These are phyloP conservation scores for Dolichoris vasculosae DNA, from an alignment of 1,140 invertebrate species.

Conservation along the genomic window DNA sequence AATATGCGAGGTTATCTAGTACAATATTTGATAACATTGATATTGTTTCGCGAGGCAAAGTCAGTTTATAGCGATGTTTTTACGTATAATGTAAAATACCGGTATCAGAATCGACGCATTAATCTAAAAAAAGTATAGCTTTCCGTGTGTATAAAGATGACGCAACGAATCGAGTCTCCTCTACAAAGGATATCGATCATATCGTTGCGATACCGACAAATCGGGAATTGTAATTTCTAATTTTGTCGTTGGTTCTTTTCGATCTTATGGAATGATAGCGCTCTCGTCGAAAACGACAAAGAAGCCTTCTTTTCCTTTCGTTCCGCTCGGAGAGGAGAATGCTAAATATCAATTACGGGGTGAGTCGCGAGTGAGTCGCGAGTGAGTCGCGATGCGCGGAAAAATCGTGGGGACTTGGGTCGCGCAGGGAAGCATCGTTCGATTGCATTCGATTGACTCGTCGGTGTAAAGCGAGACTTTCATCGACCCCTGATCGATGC, in stretches of 20 bases:
- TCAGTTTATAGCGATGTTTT: neutral
- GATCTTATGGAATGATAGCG: too few species aligned
- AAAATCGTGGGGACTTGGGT: too few species aligned
- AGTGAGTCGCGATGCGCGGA: too few species aligned
- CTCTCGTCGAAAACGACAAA: too few species aligned
- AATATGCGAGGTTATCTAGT: neutral
- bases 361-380: too few species aligned
- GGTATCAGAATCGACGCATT: neutral
- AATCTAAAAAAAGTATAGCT: neutral
- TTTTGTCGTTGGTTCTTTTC: neutral
- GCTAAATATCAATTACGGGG: too few species aligned
- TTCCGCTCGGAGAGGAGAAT: too few species aligned
- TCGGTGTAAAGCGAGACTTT: too few species aligned
- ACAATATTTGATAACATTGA: neutral
- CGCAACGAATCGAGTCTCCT: neutral
- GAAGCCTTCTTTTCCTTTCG: too few species aligned
- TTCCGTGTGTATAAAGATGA: neutral
- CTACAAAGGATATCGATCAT: neutral
- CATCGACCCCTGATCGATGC: too few species aligned
- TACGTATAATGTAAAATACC: neutral
- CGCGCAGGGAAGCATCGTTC: too few species aligned
- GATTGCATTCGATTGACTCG: too few species aligned
- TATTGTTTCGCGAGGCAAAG: neutral
- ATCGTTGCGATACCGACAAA: neutral
- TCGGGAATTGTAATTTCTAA: neutral